Evolutionary conservation across 2,888 invertebrate genomes (phyloP).

Genomic region (Spatulosminthurus flaviceps): DNA sequence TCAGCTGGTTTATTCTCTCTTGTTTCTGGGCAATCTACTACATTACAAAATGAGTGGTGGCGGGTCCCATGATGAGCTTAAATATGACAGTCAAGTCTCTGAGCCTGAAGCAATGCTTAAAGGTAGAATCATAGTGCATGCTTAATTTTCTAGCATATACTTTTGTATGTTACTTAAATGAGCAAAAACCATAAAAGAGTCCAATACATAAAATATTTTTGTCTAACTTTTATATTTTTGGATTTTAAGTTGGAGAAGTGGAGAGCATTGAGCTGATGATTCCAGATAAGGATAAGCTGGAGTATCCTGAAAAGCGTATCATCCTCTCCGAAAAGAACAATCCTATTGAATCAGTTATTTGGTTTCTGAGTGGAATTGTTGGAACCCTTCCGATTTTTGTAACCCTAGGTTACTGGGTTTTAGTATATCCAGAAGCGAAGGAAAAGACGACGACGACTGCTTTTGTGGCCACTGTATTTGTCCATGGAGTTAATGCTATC

Average conservation of each 20-base stretch:
- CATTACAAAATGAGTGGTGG: neutral
- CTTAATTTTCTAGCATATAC: no score
- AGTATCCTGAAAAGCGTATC: no score
- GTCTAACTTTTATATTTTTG: no score
- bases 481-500: constrained; percentile 24
- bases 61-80: neutral
- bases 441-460: neutral
- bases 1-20: neutral
- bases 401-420: constrained; percentile 11
- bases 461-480: neutral
- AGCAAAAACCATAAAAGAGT: no score
- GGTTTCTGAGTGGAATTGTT: neutral
- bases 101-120: neutral
- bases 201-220: no score
- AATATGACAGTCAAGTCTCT: neutral
- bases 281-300: neutral
- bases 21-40: neutral
- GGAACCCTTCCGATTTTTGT: constrained; percentile 22
- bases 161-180: no score
- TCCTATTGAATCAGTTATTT: neutral
- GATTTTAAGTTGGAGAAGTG: no score
- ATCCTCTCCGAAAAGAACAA: no score
- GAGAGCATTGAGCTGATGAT: neutral
- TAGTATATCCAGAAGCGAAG: neutral
- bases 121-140: neutral